phyloP scores from a whole-genome alignment of 2,113 vertebrate species.

The Notechis scutatus region DNA sequence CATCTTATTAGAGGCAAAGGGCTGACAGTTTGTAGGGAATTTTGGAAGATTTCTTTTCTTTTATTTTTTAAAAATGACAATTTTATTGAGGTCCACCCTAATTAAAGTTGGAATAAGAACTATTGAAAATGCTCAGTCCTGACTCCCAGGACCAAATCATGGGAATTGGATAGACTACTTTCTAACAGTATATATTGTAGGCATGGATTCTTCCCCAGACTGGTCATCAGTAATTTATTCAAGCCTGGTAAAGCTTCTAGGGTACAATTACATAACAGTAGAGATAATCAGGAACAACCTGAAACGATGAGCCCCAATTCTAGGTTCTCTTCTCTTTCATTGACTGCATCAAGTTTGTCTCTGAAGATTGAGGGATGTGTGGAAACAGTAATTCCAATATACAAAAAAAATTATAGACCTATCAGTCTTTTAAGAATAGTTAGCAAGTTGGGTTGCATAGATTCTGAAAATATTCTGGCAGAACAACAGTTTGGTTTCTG shows the following conservation, averaged over 20 bases:
- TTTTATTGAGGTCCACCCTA: neutral
- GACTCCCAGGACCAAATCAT: neutral
- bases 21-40: neutral
- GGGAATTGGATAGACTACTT: neutral
- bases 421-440: neutral
- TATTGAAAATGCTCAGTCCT: neutral
- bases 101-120: neutral
- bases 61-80: neutral
- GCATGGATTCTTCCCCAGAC: neutral
- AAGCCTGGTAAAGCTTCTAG: neutral
- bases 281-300: neutral
- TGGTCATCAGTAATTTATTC: neutral
- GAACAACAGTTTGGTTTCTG: neutral
- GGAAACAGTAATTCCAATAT: neutral
- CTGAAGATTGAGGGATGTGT: neutral
- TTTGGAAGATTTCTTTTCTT: neutral
- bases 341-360: neutral
- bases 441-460: neutral
- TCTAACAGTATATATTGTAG: neutral
- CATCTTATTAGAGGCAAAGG: neutral
- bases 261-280: neutral
- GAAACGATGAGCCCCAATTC: neutral
- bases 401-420: neutral
- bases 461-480: neutral
- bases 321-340: neutral